Evolutionary conservation across 2,797 vertebrate genomes (phyloP), one percentile per base, ranked within the genome.

Genomic region (Malacoraja senta): DNA sequence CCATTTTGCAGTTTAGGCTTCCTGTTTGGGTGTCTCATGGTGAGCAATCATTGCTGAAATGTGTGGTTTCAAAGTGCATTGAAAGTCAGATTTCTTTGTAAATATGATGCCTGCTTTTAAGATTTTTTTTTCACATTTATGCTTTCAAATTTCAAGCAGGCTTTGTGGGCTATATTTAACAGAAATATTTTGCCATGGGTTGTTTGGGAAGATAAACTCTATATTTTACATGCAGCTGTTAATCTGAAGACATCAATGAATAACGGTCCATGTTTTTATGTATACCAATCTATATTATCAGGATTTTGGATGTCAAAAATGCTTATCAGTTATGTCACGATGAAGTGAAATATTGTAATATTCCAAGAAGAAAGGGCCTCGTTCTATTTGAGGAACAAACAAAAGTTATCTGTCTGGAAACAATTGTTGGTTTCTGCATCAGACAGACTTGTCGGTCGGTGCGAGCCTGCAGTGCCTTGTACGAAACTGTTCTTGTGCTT

Each of bases 401-500:
- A 92, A 58, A 92, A 92, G 71, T 9, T 92, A 8, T 74, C 38
- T 76, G 71, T 92, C 71, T 74, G 12, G 24, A 58, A 1, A 92
- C 90, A 92, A 92, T 91, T 44, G 71, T 38, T 76, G 38, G 24
- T 74, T 92, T 92, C 38, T 92, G 26, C 76, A 26, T 8, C 12
- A 76, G 90, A 24, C 68, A 76, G 90, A 76, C 68, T 58, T 76
- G 71, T 35, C 26, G 15, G 71, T 35, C 26, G 15, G 90, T 92
- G 71, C 71, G 71, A 92, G 90, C 38, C 71, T 92, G 90, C 38
- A 92, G 90, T 76, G 76, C 71, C 32, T 88, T 21, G 84, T 19
- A 88, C 61, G 74, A 29, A 92, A 10, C 38, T 76, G 24, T 65
- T 38, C 58, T 92, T 44, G 19, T 92, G 58, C 21, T 76, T 17